phyloP scores from a whole-genome alignment of 2,888 invertebrate genomes.

The Cantharis nigra region DNA sequence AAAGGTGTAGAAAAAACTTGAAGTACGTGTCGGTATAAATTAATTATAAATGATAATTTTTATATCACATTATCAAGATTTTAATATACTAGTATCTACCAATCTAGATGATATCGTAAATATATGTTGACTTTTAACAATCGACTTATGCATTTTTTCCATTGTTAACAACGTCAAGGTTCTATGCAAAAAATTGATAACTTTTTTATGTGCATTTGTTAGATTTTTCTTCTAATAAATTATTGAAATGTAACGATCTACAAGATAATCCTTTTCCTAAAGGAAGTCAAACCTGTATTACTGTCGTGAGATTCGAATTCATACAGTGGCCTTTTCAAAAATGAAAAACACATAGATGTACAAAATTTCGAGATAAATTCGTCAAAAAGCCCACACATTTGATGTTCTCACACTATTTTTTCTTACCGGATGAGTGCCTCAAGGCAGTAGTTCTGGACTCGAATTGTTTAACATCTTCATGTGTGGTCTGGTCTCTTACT shows the following conservation, averaged over 20 bases:
- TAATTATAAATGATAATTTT: slow-evolving; percentile 24
- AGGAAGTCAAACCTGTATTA: neutral
- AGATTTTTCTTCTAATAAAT: neutral
- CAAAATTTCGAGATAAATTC: neutral
- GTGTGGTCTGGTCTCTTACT: neutral
- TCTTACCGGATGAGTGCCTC: neutral
- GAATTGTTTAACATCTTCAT: neutral
- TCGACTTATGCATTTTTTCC: neutral
- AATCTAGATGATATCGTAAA: neutral
- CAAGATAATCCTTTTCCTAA: neutral
- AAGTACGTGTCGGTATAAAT: slow-evolving; percentile 22
- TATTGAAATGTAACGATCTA: neutral
- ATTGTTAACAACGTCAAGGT: neutral
- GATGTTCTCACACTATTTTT: neutral
- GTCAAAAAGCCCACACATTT: too few species aligned
- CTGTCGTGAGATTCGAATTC: neutral
- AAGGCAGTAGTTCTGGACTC: neutral
- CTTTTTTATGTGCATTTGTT: neutral
- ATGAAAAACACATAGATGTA: neutral
- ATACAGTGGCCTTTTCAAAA: too few species aligned
- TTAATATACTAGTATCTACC: neutral
- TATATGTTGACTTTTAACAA: neutral
- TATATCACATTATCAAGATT: neutral
- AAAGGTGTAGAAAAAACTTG: slow-evolving; percentile 23
- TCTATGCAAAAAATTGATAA: neutral